Evolutionary conservation across 2,797 vertebrate species (phyloP), one percentile per base, ranked within the genome.

Genomic region (Atherinosoma microstoma): DNA sequence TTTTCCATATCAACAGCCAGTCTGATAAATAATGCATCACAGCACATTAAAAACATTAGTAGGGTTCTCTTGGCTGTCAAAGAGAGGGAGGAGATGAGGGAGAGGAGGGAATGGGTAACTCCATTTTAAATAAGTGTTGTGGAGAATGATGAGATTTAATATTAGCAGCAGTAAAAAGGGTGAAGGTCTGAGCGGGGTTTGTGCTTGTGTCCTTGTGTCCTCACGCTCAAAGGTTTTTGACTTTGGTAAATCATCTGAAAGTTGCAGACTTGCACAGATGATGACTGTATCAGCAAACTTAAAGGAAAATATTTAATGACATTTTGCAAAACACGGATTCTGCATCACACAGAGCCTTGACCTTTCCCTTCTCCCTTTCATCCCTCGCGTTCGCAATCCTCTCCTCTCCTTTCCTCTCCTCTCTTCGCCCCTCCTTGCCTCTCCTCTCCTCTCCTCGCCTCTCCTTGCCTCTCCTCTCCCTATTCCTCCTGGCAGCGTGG

Each of bases 21-120:
- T 83, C 83, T 91, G 85, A 92, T 94, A 94, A 95, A 95, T 94
- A 94, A 95, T 95, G 91, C 93, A 95, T 93, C 89, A 75, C 87
- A 84, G 89, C 88, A 87, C 93, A 93, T 95, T 95, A 92, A 94
- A 95, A 93, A 94, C 92, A 93, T 94, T 94, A 93, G 89, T 87
- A 73, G 80, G 90, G 82, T 91, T 93, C 92, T 92, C 89, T 85
- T 88, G 85, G 82, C 88, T 89, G 88, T 93, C 88, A 92, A 87
- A 90, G 76, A 79, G 78, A 82, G 78, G 78, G 88, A 84, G 87
- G 89, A 84, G 87, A 78, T 0, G 67, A 74, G 71, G 61, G 78
- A 81, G 78, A 77, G 64, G 73, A 63, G 29, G 78, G 83, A 86
- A 79, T 34, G 86, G 79, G 76, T 87, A 87, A 91, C 86, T 89